A percentile compares a stretch with the other conserved stretches of the same genome.
Evolutionary conservation across 2,113 vertebrate species (phyloP).

Genomic region (Rhinichthys klamathensis): DNA sequence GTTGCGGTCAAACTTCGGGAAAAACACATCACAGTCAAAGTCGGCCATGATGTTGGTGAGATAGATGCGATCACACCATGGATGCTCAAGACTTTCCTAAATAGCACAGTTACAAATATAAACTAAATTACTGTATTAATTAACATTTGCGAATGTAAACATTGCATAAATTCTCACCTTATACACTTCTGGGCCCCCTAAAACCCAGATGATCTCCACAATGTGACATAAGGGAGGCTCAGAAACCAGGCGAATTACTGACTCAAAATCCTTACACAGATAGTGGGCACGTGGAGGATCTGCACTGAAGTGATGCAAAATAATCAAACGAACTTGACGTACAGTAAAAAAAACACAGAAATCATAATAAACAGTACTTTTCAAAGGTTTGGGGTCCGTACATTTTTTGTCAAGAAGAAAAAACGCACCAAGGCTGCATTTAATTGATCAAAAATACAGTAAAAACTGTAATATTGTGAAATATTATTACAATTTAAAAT

Average conservation of each 20-base stretch:
- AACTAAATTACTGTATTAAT: background rate
- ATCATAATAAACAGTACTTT: background rate
- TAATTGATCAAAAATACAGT: background rate
- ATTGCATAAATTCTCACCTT: constrained; percentile 64
- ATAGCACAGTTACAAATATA: background rate
- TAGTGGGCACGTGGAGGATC: constrained; percentile 73
- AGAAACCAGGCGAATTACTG: constrained; percentile 61
- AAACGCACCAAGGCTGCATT: background rate
- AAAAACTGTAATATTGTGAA: background rate
- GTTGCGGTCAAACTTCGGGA: constrained; percentile 74
- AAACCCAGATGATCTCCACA: constrained; percentile 79
- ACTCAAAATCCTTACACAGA: constrained; percentile 70
- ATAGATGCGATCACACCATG: constrained; percentile 79
- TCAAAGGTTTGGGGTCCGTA: background rate
- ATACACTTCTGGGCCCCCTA: constrained; percentile 75
- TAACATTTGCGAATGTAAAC: background rate
- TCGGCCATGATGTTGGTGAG: constrained; percentile 79
- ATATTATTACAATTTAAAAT: background rate
- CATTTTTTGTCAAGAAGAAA: background rate
- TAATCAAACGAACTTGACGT: no score
- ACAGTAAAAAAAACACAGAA: background rate
- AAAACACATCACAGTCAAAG: constrained; percentile 80
- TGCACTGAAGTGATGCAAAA: constrained; percentile 56
- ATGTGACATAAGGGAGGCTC: constrained; percentile 63
- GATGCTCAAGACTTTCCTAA: constrained; percentile 75